phyloP scores from a whole-genome alignment of 35 echinoderm and acorn worm species.

The Lytechinus variegatus region DNA sequence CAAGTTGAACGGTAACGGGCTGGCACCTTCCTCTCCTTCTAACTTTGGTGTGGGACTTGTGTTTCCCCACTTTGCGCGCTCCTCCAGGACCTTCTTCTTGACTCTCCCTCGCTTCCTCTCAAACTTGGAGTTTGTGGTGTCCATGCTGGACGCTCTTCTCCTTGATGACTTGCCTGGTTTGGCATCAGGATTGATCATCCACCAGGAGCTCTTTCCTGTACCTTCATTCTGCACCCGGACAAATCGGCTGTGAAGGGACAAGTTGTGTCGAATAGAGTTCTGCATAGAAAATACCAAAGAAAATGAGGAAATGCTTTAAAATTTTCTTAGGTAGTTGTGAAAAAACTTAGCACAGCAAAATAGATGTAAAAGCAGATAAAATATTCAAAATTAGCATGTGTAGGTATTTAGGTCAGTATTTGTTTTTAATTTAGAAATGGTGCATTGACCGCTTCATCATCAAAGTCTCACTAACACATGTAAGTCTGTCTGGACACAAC shows the following conservation, averaged over 20 bases:
- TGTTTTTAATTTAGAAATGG: too few species aligned
- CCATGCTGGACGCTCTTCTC: conserved; percentile 93
- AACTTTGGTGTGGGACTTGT: conserved; percentile 84
- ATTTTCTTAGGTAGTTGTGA: neutral
- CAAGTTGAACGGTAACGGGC: conserved; percentile 67
- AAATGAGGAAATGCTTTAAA: neutral
- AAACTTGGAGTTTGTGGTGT: conserved; percentile 90
- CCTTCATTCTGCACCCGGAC: conserved; percentile 98
- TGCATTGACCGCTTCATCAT: too few species aligned
- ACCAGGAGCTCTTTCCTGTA: conserved; percentile 97
- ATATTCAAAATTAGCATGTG: too few species aligned
- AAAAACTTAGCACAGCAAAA: too few species aligned
- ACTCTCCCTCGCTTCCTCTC: conserved; percentile 95
- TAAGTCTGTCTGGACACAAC: too few species aligned
- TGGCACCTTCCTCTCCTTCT: conserved; percentile 73
- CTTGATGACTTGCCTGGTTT: conserved; percentile 95
- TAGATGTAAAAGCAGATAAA: too few species aligned
- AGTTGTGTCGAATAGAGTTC: conserved; percentile 99
- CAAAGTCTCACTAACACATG: too few species aligned
- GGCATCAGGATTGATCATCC: conserved; percentile 99
- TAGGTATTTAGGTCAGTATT: too few species aligned
- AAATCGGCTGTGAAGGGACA: conserved; percentile 95
- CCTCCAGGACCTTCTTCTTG: conserved; percentile 90
- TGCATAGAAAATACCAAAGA: conserved; percentile 60
- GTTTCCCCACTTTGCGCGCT: conserved; percentile 73